A percentile compares a stretch with the other conserved stretches of the same genome.
These are phyloP conservation scores for Phyllotreta cruciferae DNA, from an alignment of 2,888 invertebrate species.

Conservation along the genomic window DNA sequence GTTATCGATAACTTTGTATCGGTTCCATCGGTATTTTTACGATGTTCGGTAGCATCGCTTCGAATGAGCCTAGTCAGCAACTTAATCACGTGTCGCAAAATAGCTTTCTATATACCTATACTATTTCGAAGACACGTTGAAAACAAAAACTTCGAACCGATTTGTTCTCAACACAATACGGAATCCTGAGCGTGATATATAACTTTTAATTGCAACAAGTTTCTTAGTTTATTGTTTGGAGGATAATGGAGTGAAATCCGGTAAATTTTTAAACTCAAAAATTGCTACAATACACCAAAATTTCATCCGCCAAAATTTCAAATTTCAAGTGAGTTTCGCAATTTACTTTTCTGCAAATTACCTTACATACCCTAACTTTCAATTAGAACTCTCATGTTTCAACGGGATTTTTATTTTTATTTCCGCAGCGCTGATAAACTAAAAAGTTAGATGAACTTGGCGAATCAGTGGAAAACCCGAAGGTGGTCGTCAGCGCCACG, in stretches of 20 bases:
- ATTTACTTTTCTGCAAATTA: too few species aligned
- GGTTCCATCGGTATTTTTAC: constrained; percentile 13
- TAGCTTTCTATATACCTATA: background rate
- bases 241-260: background rate
- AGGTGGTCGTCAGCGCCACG: background rate
- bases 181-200: too few species aligned
- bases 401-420: background rate
- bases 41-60: background rate
- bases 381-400: background rate
- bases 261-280: background rate
- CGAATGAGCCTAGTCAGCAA: constrained; percentile 22
- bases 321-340: background rate
- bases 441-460: constrained; percentile 1
- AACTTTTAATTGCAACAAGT: too few species aligned
- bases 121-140: too few species aligned
- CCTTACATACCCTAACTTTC: too few species aligned
- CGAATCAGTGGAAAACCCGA: background rate
- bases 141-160: too few species aligned
- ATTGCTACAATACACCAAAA: too few species aligned
- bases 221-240: too few species aligned
- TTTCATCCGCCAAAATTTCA: background rate
- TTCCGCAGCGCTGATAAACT: constrained; percentile 4
- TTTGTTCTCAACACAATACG: too few species aligned
- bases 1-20: constrained; percentile 46
- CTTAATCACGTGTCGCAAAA: constrained; percentile 15